Evolutionary conservation across 1,140 invertebrate genomes (phyloP).

Genomic region (Eumeta japonica): DNA sequence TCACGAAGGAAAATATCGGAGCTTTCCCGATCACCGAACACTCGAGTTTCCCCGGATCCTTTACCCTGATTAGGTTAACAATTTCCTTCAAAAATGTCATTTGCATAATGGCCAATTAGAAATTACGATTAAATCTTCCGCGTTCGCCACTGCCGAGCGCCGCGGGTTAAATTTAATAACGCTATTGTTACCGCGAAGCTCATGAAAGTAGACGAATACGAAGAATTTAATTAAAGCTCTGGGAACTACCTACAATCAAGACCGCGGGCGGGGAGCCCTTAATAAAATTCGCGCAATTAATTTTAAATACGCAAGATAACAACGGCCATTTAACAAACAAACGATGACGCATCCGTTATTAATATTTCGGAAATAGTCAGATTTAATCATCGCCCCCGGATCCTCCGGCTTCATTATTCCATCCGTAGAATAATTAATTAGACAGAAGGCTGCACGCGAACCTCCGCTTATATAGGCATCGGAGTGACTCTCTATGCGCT

Average conservation of each 20-base stretch:
- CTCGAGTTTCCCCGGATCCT: too few relatives aligned
- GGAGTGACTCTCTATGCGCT: constrained; percentile 19
- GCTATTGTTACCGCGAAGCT: too few relatives aligned
- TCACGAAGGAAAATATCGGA: too few relatives aligned
- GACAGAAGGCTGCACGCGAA: constrained; percentile 37
- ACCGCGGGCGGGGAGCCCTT: constrained; percentile 8
- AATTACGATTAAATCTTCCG: too few relatives aligned
- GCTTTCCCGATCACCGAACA: too few relatives aligned
- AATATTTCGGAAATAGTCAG: constrained; percentile 17
- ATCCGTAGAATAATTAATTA: constrained; percentile 49
- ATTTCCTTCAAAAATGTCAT: too few relatives aligned
- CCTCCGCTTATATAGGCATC: constrained; percentile 33
- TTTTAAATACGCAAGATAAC: constrained; percentile 15
- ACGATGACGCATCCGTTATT: constrained; percentile 23
- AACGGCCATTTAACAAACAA: constrained; percentile 21
- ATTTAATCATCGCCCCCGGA: constrained; percentile 34
- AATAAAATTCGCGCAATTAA: constrained; percentile 18
- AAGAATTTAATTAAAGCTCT: too few relatives aligned
- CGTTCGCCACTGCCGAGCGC: too few relatives aligned
- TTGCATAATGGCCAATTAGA: too few relatives aligned
- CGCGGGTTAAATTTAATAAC: too few relatives aligned
- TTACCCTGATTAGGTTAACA: too few relatives aligned
- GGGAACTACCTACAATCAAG: neutral
- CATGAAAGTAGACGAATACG: too few relatives aligned
- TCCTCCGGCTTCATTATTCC: constrained; percentile 45